Evolutionary conservation across 2,888 invertebrate species (phyloP).

Genomic region (Nasonovia ribisnigri): DNA sequence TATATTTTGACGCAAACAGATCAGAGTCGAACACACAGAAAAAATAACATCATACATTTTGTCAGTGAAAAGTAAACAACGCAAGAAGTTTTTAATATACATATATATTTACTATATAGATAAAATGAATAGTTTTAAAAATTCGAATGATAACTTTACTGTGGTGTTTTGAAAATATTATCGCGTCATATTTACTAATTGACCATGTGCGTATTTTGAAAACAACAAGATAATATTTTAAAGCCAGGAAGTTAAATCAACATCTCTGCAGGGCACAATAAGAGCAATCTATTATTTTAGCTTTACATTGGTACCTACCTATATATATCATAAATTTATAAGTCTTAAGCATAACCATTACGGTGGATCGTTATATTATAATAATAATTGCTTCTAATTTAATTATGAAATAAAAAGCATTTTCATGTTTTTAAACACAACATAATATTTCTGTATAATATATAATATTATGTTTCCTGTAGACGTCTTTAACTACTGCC

Average conservation of each 20-base stretch:
- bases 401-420: background rate
- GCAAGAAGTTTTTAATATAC: conserved; percentile 33
- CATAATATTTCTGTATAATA: too few species aligned
- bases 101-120: background rate
- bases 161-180: conserved; percentile 46
- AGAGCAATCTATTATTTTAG: background rate
- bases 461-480: background rate
- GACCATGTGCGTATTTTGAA: conserved; percentile 36
- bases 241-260: background rate
- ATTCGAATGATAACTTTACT: background rate
- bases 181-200: conserved; percentile 4
- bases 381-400: background rate
- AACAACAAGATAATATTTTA: conserved; percentile 25
- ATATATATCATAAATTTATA: background rate
- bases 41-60: conserved; percentile 20
- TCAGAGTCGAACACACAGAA: background rate
- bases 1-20: background rate
- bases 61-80: conserved; percentile 36
- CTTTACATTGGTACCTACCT: background rate
- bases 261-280: background rate
- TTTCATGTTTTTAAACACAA: background rate
- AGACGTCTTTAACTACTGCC: background rate
- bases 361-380: background rate
- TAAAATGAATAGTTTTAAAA: background rate
- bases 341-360: background rate